A percentile compares a stretch with the other conserved stretches of the same genome.
These are phyloP conservation scores for Botrylloides violaceus DNA, from an alignment of 23 tunicate genomes.

Conservation along the genomic window DNA sequence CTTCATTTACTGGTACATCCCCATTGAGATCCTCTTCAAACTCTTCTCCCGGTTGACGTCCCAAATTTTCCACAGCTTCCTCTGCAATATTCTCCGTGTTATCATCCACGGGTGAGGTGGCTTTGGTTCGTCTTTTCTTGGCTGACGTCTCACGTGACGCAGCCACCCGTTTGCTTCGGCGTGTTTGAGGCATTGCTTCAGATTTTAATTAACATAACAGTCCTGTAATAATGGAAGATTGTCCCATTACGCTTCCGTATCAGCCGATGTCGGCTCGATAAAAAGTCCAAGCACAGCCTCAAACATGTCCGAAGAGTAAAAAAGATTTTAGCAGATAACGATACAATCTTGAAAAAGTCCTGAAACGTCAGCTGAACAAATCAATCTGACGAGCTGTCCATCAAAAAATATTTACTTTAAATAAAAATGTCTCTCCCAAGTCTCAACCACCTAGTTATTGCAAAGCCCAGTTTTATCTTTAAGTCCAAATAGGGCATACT, in stretches of 20 bases:
- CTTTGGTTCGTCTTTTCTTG: not conserved
- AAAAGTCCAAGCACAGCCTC: not conserved
- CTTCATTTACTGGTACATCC: constrained; percentile 5
- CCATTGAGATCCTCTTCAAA: constrained; percentile 3
- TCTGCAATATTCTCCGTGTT: not conserved
- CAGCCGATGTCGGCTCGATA: not conserved
- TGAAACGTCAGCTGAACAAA: not conserved
- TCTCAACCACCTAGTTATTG: too few relatives aligned
- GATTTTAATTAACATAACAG: too few relatives aligned
- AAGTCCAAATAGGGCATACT: too few relatives aligned
- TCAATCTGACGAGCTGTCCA: too few relatives aligned
- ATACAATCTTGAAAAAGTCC: not conserved
- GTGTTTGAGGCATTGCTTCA: constrained; percentile 13
- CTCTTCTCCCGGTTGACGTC: not conserved
- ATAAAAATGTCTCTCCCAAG: too few relatives aligned
- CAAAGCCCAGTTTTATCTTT: too few relatives aligned
- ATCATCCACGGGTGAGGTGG: not conserved
- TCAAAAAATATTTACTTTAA: too few relatives aligned
- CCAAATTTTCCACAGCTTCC: constrained; percentile 1
- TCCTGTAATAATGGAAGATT: not conserved
- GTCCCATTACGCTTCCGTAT: not conserved
- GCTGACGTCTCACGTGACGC: not conserved
- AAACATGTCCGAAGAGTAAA: not conserved
- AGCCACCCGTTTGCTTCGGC: constrained; percentile 1
- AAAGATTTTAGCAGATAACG: not conserved